A percentile compares a stretch with the other conserved stretches of the same genome.
These are phyloP conservation scores for Gambusia holbrooki DNA, from an alignment of 2,113 vertebrate species.

Conservation along the genomic window DNA sequence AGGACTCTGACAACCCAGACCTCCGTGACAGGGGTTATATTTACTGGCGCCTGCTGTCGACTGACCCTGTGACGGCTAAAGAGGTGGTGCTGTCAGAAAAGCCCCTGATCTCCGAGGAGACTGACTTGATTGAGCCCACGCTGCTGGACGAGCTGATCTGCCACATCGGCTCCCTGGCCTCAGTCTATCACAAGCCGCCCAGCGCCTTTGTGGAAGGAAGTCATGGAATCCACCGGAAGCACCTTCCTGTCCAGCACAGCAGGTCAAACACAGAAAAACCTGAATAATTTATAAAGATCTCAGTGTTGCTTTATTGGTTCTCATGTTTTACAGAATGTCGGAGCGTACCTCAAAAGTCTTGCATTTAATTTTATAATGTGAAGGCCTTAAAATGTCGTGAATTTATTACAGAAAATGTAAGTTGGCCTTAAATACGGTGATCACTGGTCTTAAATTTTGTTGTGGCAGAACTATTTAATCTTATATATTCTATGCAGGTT, in stretches of 20 bases:
- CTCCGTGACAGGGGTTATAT: slow-evolving; percentile 98
- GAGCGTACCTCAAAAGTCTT: too few relatives aligned
- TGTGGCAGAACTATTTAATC: too few relatives aligned
- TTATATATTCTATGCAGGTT: too few relatives aligned
- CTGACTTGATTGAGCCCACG: slow-evolving; percentile 95
- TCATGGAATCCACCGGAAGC: slow-evolving; percentile 96
- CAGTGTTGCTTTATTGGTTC: background rate
- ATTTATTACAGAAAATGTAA: too few relatives aligned
- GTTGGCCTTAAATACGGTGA: too few relatives aligned
- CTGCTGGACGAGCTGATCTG: slow-evolving; percentile 96
- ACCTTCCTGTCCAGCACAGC: slow-evolving; percentile 96
- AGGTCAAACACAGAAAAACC: slow-evolving; percentile 76
- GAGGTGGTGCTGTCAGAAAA: slow-evolving; percentile 98
- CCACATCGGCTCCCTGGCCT: slow-evolving; percentile 96
- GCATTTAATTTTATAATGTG: background rate
- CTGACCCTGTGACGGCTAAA: slow-evolving; percentile 97
- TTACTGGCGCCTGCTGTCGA: slow-evolving; percentile 98
- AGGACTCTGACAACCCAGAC: slow-evolving; percentile 99
- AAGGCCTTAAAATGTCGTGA: background rate
- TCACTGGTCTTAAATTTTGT: too few relatives aligned
- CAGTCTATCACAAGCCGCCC: slow-evolving; percentile 97
- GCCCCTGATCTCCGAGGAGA: slow-evolving; percentile 96
- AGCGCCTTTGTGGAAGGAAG: slow-evolving; percentile 98
- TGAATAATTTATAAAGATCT: background rate
- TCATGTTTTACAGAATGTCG: too few relatives aligned